A percentile compares a stretch with the other conserved stretches of the same genome.
Evolutionary conservation across 1,140 invertebrate genomes (phyloP).

Genomic region (Bombus breviceps): DNA sequence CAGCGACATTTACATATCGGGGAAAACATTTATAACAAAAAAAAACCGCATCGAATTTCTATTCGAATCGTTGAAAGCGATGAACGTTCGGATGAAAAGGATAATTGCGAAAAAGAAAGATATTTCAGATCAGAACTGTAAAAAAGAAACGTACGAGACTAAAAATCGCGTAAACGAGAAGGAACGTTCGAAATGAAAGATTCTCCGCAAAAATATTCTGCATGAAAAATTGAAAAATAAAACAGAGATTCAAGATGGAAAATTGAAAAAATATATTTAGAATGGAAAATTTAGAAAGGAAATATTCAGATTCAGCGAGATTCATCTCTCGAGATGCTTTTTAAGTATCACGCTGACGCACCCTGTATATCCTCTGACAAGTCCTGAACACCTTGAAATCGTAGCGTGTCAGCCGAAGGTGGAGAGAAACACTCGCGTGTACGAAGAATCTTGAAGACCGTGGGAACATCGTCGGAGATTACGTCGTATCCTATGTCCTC

Average conservation of each 20-base stretch:
- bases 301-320: too few relatives aligned
- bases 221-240: neutral
- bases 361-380: slow-evolving; percentile 38
- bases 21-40: neutral
- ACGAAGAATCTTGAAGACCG: slow-evolving; percentile 55
- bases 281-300: neutral
- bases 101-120: neutral
- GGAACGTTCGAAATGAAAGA: too few relatives aligned
- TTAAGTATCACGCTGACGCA: slow-evolving; percentile 10
- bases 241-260: neutral
- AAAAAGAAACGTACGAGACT: neutral
- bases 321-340: neutral
- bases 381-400: slow-evolving; percentile 48
- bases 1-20: neutral
- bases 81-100: neutral
- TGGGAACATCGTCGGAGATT: slow-evolving; percentile 56
- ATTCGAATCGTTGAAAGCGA: neutral
- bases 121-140: neutral
- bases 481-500: slow-evolving; percentile 18
- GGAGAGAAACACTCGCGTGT: slow-evolving; percentile 53
- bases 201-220: too few relatives aligned
- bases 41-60: neutral
- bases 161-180: neutral
- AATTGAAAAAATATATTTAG: neutral
- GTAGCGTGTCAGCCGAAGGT: slow-evolving; percentile 41